These are phyloP conservation scores for Chesias legatella DNA, from an alignment of 2,888 invertebrate genomes.

Conservation along the genomic window DNA sequence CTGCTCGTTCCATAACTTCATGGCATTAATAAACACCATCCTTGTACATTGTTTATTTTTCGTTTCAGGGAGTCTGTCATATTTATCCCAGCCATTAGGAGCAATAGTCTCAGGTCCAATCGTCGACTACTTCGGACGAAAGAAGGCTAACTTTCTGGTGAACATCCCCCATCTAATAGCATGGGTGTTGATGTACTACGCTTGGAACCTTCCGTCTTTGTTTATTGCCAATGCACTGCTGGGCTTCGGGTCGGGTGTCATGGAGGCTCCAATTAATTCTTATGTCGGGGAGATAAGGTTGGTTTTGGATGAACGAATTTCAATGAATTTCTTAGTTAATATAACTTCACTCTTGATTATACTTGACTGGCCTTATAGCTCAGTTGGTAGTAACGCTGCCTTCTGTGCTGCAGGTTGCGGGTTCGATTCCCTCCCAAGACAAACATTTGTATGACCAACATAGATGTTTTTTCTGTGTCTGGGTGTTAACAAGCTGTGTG, in stretches of 20 bases:
- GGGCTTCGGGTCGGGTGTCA: constrained; percentile 79
- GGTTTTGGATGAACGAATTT: constrained; percentile 7
- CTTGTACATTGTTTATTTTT: not conserved
- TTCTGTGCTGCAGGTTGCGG: too few relatives aligned
- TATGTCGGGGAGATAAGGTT: constrained; percentile 81
- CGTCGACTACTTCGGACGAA: constrained; percentile 78
- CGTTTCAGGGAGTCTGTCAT: constrained; percentile 74
- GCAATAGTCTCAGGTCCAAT: constrained; percentile 77
- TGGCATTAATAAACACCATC: too few relatives aligned
- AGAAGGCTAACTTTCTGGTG: constrained; percentile 74
- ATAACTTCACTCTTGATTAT: too few relatives aligned
- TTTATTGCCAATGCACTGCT: constrained; percentile 73
- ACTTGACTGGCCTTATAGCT: too few relatives aligned
- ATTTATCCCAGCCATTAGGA: constrained; percentile 78
- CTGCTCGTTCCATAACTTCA: too few relatives aligned
- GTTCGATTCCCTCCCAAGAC: too few relatives aligned
- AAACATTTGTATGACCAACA: too few relatives aligned
- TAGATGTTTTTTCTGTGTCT: too few relatives aligned
- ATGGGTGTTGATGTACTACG: constrained; percentile 76
- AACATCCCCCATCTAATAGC: constrained; percentile 78
- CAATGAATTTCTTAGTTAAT: too few relatives aligned
- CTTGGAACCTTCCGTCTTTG: constrained; percentile 63
- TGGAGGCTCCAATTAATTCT: constrained; percentile 81
- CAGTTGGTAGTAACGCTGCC: too few relatives aligned
- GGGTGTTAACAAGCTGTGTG: too few relatives aligned